Percentiles rank a stretch among this genome's conserved stretches.
phyloP scores from a whole-genome alignment of 1,140 invertebrate species.

The Gyrodactylus bullatarudis region DNA sequence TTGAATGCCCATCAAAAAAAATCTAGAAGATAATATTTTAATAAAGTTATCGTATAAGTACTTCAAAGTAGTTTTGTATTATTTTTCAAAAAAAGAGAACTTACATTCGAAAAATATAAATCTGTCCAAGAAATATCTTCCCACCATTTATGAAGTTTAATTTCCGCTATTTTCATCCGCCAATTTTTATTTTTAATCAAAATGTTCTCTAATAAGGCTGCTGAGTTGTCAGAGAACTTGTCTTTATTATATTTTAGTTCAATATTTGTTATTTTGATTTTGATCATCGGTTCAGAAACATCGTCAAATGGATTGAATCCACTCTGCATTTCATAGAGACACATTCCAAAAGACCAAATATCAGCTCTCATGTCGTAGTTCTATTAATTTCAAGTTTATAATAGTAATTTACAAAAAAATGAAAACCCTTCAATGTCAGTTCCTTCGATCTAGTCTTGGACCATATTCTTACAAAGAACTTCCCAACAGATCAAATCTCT shows the following conservation, averaged over 20 bases:
- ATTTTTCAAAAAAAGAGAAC: too few relatives aligned
- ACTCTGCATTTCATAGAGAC: not conserved
- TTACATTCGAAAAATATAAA: not conserved
- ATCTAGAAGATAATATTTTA: too few relatives aligned
- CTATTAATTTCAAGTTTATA: too few relatives aligned
- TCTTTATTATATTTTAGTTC: not conserved
- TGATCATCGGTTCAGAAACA: not conserved
- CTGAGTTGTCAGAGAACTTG: not conserved
- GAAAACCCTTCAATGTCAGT: too few relatives aligned
- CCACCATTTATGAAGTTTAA: not conserved
- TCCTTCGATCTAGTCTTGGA: too few relatives aligned
- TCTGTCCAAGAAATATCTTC: not conserved
- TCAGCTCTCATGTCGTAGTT: not conserved
- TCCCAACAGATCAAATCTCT: too few relatives aligned
- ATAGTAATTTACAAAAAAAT: too few relatives aligned
- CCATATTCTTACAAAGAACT: too few relatives aligned
- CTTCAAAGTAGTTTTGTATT: too few relatives aligned
- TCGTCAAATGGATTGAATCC: not conserved
- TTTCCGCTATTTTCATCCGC: not conserved
- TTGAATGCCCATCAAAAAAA: too few relatives aligned
- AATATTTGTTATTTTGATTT: not conserved
- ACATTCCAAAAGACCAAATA: not conserved
- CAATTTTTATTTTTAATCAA: not conserved
- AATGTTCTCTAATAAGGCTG: not conserved
- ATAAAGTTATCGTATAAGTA: too few relatives aligned